Evolutionary conservation across 2,797 vertebrate genomes (phyloP).

Genomic region (Lemur catta): DNA sequence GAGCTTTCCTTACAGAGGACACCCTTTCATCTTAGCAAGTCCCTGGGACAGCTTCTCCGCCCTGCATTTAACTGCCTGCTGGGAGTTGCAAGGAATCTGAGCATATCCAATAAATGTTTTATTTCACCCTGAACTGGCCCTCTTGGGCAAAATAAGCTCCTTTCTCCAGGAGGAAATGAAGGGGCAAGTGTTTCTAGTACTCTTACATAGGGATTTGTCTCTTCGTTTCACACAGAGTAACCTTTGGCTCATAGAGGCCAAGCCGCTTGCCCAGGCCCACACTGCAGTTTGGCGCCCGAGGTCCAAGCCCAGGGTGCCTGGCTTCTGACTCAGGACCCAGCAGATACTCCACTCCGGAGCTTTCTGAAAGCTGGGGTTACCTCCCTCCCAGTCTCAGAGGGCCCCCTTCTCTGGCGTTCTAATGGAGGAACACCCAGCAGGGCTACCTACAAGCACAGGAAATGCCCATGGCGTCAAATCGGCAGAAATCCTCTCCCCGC

Average conservation of each 20-base stretch:
- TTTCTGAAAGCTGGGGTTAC: background rate
- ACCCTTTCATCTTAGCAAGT: slow-evolving; percentile 14
- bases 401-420: background rate
- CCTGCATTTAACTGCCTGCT: slow-evolving; percentile 31
- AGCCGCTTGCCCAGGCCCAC: background rate
- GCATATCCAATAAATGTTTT: slow-evolving; percentile 48
- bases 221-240: background rate
- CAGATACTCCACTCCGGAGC: background rate
- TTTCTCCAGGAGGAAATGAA: slow-evolving; percentile 47
- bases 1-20: background rate
- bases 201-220: background rate
- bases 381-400: background rate
- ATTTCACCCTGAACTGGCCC: background rate
- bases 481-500: background rate
- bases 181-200: background rate
- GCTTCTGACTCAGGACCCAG: background rate
- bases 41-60: background rate
- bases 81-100: slow-evolving; percentile 30
- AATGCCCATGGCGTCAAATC: background rate
- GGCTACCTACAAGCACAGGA: background rate
- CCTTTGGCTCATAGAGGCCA: slow-evolving; percentile 5
- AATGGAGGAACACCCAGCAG: background rate
- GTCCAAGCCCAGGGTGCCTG: background rate
- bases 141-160: slow-evolving; percentile 29
- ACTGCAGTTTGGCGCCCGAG: background rate